Evolutionary conservation across 1,140 invertebrate genomes (phyloP).

Genomic region (Stegodyphus mimosarum): DNA sequence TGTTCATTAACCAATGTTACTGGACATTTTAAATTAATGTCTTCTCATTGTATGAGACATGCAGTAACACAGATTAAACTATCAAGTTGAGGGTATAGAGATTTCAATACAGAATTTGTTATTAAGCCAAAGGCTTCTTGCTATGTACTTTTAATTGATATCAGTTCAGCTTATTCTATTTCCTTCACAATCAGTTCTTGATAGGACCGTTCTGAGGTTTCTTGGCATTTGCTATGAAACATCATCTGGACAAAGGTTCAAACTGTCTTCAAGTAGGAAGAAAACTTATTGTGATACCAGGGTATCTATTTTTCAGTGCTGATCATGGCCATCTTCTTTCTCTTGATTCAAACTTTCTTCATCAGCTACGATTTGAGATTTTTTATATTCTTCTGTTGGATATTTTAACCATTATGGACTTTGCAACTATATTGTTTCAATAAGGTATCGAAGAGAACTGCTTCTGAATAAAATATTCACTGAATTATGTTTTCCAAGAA

Average conservation of each 20-base stretch:
- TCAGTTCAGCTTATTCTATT: conserved; percentile 16
- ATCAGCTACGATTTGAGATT: background rate
- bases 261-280: background rate
- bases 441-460: conserved; percentile 62
- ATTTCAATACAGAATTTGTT: background rate
- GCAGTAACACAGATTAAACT: conserved; percentile 6
- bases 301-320: background rate
- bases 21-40: background rate
- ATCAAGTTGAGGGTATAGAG: background rate
- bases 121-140: background rate
- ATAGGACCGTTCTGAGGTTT: background rate
- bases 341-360: conserved; percentile 5
- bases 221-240: conserved; percentile 1
- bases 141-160: background rate
- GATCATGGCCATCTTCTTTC: background rate
- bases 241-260: background rate
- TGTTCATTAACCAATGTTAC: background rate
- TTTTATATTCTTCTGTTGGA: conserved; percentile 63
- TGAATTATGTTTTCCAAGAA: conserved; percentile 67
- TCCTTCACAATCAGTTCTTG: conserved; percentile 1
- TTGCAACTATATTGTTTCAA: conserved; percentile 67
- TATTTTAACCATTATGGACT: conserved; percentile 66
- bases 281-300: background rate
- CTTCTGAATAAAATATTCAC: conserved; percentile 69
- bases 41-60: background rate